A percentile compares a stretch with the other conserved stretches of the same genome.
phyloP scores from a whole-genome alignment of 2,113 vertebrate genomes.

The Mesoclemmys tuberculata region DNA sequence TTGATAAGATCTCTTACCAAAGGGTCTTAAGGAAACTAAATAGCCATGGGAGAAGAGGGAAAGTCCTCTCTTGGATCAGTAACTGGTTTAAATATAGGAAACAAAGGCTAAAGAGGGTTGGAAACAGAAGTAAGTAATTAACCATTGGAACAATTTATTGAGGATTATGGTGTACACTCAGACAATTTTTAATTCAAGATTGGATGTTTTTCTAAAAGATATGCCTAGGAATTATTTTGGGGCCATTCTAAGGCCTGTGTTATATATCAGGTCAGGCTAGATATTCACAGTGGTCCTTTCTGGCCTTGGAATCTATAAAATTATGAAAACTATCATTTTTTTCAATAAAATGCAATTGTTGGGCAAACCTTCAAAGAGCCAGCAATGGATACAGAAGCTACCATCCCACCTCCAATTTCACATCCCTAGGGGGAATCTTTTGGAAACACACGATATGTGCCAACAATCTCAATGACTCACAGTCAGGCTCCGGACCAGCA shows the following conservation, averaged over 20 bases:
- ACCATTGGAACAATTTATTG: neutral
- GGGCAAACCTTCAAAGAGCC: neutral
- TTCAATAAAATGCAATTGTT: neutral
- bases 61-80: no score
- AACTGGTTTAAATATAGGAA: no score
- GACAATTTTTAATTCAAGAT: neutral
- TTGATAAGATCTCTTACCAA: no score
- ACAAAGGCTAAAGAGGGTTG: neutral
- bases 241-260: neutral
- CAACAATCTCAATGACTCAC: neutral
- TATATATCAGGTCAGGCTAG: neutral
- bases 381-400: neutral
- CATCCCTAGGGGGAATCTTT: neutral
- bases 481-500: neutral
- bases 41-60: no score
- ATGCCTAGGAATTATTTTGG: neutral
- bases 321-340: neutral
- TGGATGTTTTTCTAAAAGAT: neutral
- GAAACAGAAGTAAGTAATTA: neutral
- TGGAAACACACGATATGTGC: fast-evolving
- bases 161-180: neutral
- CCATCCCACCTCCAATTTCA: neutral
- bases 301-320: neutral
- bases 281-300: neutral
- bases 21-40: no score